Evolutionary conservation across 1,140 invertebrate species (phyloP).

Genomic region (Lepidurus arcticus): DNA sequence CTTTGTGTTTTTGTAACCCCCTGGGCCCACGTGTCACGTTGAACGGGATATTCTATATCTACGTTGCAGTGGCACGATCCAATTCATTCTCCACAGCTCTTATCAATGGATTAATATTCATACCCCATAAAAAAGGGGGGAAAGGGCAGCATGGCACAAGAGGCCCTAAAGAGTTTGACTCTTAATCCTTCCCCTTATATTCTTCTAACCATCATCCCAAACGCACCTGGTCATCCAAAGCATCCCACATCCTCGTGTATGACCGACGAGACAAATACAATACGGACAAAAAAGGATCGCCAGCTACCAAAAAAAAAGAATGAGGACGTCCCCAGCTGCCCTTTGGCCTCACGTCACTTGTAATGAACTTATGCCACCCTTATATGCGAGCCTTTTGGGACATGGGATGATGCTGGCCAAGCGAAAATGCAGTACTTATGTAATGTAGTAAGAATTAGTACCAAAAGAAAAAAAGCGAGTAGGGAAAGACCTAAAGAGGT

Average conservation of each 20-base stretch:
- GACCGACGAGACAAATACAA: slow-evolving; percentile 10
- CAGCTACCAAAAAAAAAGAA: neutral
- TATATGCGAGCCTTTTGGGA: neutral
- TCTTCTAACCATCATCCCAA: slow-evolving; percentile 9
- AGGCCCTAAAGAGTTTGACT: slow-evolving; percentile 2
- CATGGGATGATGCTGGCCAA: slow-evolving; percentile 10
- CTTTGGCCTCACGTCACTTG: slow-evolving; percentile 10
- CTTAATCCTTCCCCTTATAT: slow-evolving; percentile 14
- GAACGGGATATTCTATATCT: neutral
- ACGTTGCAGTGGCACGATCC: slow-evolving; percentile 13
- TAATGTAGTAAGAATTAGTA: slow-evolving; percentile 1
- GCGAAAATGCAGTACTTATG: slow-evolving; percentile 15
- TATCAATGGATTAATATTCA: slow-evolving; percentile 18
- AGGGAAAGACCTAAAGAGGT: slow-evolving; percentile 3
- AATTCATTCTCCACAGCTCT: slow-evolving; percentile 14
- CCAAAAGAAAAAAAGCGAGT: neutral
- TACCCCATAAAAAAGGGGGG: neutral
- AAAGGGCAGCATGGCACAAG: neutral
- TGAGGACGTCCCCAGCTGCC: slow-evolving; percentile 12
- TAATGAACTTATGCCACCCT: slow-evolving; percentile 21
- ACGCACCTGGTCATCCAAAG: slow-evolving; percentile 18
- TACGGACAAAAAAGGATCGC: neutral
- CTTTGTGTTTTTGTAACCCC: slow-evolving; percentile 19
- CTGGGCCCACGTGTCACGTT: slow-evolving; percentile 20
- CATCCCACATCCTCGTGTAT: slow-evolving; percentile 7